Base-by-base conservation (phyloP, 53 echinoderm and acorn worm species). In the Temnopleurus reevesii region DNA sequence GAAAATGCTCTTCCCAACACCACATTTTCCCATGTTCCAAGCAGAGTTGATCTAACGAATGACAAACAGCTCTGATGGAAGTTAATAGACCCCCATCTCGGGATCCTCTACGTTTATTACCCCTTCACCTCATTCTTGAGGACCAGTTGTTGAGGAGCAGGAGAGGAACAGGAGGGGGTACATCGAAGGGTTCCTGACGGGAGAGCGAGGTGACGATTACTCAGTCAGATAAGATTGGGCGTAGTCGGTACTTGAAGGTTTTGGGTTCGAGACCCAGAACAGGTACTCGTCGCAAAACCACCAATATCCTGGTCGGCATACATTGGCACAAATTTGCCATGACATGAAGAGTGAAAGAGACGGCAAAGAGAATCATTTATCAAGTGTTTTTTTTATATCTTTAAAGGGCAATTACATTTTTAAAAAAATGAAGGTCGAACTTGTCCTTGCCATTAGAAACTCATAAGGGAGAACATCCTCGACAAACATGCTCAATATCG, bases 11-110 rank as follows among this genome's bases (percentile, higher is more conserved):
- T 71, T 71, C 41, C 41, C 36, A 19, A 71, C 4, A 71, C 41
- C 71, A 41, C 71, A 71, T 71, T 41, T 71, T 71, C 38, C n/a
- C 19, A n/a, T 36, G 41, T 71, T 18, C 38, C 71, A 71, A 8
- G 71, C 21, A 23, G 71, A n/a, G 71, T 71, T 41, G 36, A 71
- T 38, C 71, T 71, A 71, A 71, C 71, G 71, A 71, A 71, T 71
- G 71, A 71, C 71, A 71, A 71, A 71, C 71, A 71, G 71, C 71
- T 71, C 71, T 71, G 71, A 38, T 71, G 71, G 28, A 71, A 71
- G 71, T 71, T 71, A 71, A 71, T 71, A 8, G 36, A 71, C 71
- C 71, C 71, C 71, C n/a, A n/a, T 71, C 41, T 27, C 71, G 71
- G 41, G 41, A 19, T 71, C 18, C 71, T 41, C 71, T 8, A 8